Base-by-base conservation (phyloP, 2,113 vertebrate genomes). In the Micronycteris hirsuta region DNA sequence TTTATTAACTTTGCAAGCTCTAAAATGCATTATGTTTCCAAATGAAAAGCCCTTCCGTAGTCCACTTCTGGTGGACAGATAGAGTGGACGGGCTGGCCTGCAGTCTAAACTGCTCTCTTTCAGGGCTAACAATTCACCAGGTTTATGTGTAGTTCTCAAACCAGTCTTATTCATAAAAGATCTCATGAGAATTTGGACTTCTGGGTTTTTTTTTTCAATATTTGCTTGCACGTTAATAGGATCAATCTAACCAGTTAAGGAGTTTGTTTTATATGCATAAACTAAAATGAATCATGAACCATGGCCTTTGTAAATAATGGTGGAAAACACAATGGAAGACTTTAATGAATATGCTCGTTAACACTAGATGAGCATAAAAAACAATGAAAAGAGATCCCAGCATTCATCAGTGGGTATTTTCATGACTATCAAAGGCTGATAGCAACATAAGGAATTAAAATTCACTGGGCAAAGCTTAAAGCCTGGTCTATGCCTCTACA, bases 391-490 rank as follows among this genome's bases (percentile, higher is more conserved):
- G 43, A 88, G 70, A 92, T 63, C 19, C 31, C 6, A 68, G 17
- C 54, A 49, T 41, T 49, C 10, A 6, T 81, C 68, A 92, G 9
- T 83, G 7, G 14, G 0, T 82, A 31, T 93, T 86, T 90, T 36
- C 5, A 47, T 89, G 89, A 58, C 84, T 89, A 92, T 70, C 73
- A 93, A 81, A 54, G 49, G 15, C 5, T 93, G 86, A 84, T 24
- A 14, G 65, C 81, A 94, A 84, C 16, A 63, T 43, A 73, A 87
- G 10, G 2, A 95, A 73, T 70, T 96, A 97, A 95, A 96, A 94
- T 22, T 54, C 88, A 65, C 19, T 93, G 58, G 70, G 20, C 20
- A 92, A 86, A 45, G 11, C 12, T 95, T 94, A 81, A 97, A 94
- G 4, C 4, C 36, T 77, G 77, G 52, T 87, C 1, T 38, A 3